Evolutionary conservation across 2,888 invertebrate species (phyloP).

Genomic region (Ectemnius cavifrons): DNA sequence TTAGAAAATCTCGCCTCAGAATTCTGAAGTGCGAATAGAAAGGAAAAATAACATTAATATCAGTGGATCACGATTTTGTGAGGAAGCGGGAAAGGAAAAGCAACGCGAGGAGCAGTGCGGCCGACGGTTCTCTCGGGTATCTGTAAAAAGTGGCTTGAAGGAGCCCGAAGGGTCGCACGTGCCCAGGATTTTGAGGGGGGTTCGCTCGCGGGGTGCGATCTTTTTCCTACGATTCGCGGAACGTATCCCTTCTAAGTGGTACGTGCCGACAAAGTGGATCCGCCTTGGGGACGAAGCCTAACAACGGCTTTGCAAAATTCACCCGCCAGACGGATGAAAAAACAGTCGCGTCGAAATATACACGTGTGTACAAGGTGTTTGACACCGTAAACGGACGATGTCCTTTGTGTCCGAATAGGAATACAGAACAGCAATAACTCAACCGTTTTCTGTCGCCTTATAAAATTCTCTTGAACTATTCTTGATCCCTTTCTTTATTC

Average conservation of each 20-base stretch:
- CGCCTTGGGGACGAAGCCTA: not conserved
- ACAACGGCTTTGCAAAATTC: conserved; percentile 39
- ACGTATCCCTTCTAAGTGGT: conserved; percentile 48
- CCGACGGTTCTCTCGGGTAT: conserved; percentile 20
- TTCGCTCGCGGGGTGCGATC: conserved; percentile 18
- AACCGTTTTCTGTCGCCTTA: too few relatives aligned
- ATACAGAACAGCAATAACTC: too few relatives aligned
- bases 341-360: not conserved
- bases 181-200: conserved; percentile 35
- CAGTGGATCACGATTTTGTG: conserved; percentile 26
- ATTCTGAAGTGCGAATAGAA: too few relatives aligned
- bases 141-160: conserved; percentile 30
- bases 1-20: too few relatives aligned
- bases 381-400: not conserved
- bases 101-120: not conserved
- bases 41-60: too few relatives aligned
- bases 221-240: conserved; percentile 42
- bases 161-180: conserved; percentile 47
- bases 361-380: conserved; percentile 4
- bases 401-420: not conserved
- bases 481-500: too few relatives aligned
- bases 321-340: conserved; percentile 6
- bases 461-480: too few relatives aligned
- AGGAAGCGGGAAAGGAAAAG: conserved; percentile 1
- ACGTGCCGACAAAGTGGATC: conserved; percentile 48